Base-by-base conservation (phyloP, 1,140 invertebrate genomes). In the Drosophila malerkotliana region DNA sequence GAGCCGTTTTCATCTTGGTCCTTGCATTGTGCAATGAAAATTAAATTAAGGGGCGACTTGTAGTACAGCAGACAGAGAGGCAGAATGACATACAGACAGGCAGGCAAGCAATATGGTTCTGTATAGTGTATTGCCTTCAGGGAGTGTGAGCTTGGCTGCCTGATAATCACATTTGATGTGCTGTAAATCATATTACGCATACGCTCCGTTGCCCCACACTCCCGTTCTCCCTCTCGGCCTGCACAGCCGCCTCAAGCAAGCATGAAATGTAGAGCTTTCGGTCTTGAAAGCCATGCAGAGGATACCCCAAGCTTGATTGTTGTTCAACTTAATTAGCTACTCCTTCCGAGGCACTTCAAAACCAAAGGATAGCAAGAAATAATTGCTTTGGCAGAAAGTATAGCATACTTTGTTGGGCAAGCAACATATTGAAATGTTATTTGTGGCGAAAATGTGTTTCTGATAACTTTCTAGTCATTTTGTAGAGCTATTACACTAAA, bases 141-240 rank as follows among this genome's bases (percentile, higher is more conserved):
- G 41, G 39, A 67, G 61, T 30, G 51, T 12, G 51, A 9, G 26
- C 21, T 15, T 18, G 24, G 45, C 28, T 59, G 14, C 56, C 61
- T 72, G 39, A 78, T 87, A 88, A 88, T 88, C 76, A 79, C 62
- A 88, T 74, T 87, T 72, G 62, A 82, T 82, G 57, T 71, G 72
- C 76, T 78, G 76, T 79, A 88, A 88, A 88, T 88, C 79, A 88
- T 73, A 88, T 88, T 88, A 88, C 76, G 72, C 79, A 83, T 88
- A 88, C 83, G 83, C 83, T 54, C 61, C 47, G 62, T 82, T 49
- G 49, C 62, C 47, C n/a, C 34, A 4, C n/a, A 5, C 26, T 28
- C n/a, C n/a, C n/a, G n/a, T n/a, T n/a, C 26, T 28, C 5, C 1
- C 26, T 28, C 26, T 28, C 26, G 4, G 5, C 26, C 26, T 28